Conservation (phyloP, 2,113 vertebrate genomes). For the Climacteris rufus region DNA sequence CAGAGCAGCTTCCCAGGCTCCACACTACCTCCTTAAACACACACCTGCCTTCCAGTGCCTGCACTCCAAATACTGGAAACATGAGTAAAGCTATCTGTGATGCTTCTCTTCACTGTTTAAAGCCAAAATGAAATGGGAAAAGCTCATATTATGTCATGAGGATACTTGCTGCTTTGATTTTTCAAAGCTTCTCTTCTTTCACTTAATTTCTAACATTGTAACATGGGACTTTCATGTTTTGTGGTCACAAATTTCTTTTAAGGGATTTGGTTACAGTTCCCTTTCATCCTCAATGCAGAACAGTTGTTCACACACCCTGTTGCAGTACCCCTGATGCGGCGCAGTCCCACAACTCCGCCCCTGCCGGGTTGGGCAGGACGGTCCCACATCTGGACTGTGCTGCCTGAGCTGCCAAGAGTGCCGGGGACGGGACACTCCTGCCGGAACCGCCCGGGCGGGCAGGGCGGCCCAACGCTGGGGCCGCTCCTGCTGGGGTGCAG, state of each 20-base stretch:
- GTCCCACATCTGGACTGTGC: too few species aligned
- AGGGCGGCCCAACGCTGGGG: too few species aligned
- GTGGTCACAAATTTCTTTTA: not conserved
- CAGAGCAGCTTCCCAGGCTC: not conserved
- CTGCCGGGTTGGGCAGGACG: too few species aligned
- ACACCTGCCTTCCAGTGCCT: not conserved
- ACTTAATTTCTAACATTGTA: constrained; percentile 1
- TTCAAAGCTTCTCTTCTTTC: constrained; percentile 34
- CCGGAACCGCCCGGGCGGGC: too few species aligned
- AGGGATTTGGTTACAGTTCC: not conserved
- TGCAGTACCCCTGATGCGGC: too few species aligned
- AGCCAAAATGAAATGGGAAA: not conserved
- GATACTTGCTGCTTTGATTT: constrained; percentile 18
- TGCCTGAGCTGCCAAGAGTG: too few species aligned
- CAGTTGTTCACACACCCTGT: not conserved
- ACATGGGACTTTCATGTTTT: not conserved
- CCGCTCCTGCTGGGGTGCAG: too few species aligned
- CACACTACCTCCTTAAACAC: not conserved
- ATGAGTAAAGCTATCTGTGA: not conserved
- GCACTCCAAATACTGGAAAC: not conserved
- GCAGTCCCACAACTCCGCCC: too few species aligned
- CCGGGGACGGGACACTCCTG: too few species aligned
- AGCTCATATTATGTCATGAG: not conserved
- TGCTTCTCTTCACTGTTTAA: not conserved
- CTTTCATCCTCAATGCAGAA: constrained; percentile 7